Conservation (phyloP, 2,888 invertebrate species). For the Leucophora obtusa region DNA sequence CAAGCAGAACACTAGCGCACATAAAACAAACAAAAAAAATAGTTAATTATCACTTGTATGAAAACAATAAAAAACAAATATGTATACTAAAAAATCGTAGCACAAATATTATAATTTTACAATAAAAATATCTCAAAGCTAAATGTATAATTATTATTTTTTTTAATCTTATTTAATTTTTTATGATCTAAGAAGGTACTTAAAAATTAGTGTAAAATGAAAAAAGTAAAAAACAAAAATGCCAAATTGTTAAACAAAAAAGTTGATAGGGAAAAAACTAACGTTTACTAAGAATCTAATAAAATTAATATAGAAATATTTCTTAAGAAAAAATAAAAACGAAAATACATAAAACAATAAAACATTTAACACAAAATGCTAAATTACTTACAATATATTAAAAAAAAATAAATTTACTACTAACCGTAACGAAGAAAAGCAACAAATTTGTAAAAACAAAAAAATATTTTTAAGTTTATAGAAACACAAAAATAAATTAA, state of each 20-base stretch:
- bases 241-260: slow-evolving; percentile 57
- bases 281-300: slow-evolving; percentile 48
- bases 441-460: slow-evolving; percentile 1
- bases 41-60: not conserved
- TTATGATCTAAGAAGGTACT: slow-evolving; percentile 43
- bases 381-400: not conserved
- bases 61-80: not conserved
- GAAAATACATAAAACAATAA: slow-evolving; percentile 11
- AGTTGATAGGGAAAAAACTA: slow-evolving; percentile 42
- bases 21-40: too few species aligned
- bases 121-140: slow-evolving; percentile 29
- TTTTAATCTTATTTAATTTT: slow-evolving; percentile 27
- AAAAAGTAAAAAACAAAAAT: slow-evolving; percentile 9
- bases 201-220: slow-evolving; percentile 31
- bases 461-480: slow-evolving; percentile 24
- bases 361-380: slow-evolving; percentile 5
- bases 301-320: slow-evolving; percentile 13
- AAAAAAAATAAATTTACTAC: slow-evolving; percentile 1
- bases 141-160: slow-evolving; percentile 53
- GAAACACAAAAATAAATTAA: slow-evolving; percentile 14
- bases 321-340: slow-evolving; percentile 34
- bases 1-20: not conserved
- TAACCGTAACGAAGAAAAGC: slow-evolving; percentile 3
- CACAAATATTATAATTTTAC: slow-evolving; percentile 13
- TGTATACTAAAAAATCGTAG: slow-evolving; percentile 6